Evolutionary conservation across 1,140 invertebrate genomes (phyloP).

Genomic region (Drosophila sechellia): DNA sequence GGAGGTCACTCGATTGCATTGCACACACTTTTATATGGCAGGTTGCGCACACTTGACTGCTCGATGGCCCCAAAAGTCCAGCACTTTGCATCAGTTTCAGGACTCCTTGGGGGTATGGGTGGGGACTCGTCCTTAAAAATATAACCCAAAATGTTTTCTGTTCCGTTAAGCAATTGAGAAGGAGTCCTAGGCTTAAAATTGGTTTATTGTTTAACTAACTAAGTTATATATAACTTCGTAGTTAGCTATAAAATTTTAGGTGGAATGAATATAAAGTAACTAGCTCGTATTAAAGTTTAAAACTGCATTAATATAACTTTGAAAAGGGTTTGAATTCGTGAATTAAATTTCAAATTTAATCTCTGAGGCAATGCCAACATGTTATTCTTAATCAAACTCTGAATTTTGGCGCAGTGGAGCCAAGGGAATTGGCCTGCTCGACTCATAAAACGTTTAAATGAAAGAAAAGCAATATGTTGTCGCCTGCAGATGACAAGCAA

Average conservation of each 20-base stretch:
- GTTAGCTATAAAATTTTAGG: too few relatives aligned
- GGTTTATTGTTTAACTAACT: background rate
- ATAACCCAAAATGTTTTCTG: background rate
- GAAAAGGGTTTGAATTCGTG: too few relatives aligned
- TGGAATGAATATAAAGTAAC: too few relatives aligned
- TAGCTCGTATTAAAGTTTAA: too few relatives aligned
- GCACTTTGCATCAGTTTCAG: slow-evolving; percentile 33
- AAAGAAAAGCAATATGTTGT: slow-evolving; percentile 52
- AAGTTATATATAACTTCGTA: too few relatives aligned
- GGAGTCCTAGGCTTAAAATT: background rate
- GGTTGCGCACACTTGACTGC: slow-evolving; percentile 77
- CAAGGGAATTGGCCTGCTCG: slow-evolving; percentile 26
- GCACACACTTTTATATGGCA: slow-evolving; percentile 67
- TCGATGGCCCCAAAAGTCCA: slow-evolving; percentile 62
- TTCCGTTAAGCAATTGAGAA: slow-evolving; percentile 22
- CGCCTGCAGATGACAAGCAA: slow-evolving; percentile 52
- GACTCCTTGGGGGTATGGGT: slow-evolving; percentile 19
- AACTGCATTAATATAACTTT: too few relatives aligned
- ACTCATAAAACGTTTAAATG: slow-evolving; percentile 58
- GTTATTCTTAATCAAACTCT: background rate
- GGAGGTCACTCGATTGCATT: slow-evolving; percentile 30
- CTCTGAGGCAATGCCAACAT: background rate
- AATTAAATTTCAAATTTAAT: too few relatives aligned
- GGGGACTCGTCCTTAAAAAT: background rate
- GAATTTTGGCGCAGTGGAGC: slow-evolving; percentile 1